Evolutionary conservation across 2,888 invertebrate species (phyloP).

Genomic region (Empis livida): DNA sequence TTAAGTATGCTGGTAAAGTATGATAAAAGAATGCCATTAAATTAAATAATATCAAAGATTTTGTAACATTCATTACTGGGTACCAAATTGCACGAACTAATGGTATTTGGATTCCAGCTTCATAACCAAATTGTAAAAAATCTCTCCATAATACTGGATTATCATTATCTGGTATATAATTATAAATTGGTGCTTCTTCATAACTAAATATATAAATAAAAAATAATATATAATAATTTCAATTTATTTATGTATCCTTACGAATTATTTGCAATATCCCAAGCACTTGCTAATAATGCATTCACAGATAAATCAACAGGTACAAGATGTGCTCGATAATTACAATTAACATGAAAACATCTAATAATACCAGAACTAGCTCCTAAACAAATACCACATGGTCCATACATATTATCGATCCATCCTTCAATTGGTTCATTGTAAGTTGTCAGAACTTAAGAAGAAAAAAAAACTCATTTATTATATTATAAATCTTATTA

Average conservation of each 20-base stretch:
- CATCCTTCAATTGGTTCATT: conserved; percentile 37
- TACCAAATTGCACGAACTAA: conserved; percentile 55
- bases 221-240: too few species aligned
- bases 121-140: conserved; percentile 42
- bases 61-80: conserved; percentile 39
- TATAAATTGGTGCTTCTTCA: conserved; percentile 51
- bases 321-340: conserved; percentile 32
- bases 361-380: conserved; percentile 33
- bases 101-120: conserved; percentile 42
- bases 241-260: too few species aligned
- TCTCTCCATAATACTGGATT: conserved; percentile 72
- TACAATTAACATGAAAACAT: conserved; percentile 31
- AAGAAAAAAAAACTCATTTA: neutral
- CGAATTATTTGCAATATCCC: conserved; percentile 28
- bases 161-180: conserved; percentile 69
- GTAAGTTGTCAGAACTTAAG: conserved; percentile 35
- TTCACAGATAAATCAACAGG: conserved; percentile 37
- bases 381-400: conserved; percentile 35
- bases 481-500: too few species aligned
- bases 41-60: conserved; percentile 32
- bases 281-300: conserved; percentile 35
- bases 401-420: conserved; percentile 38
- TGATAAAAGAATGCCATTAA: conserved; percentile 46
- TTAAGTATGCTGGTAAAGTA: conserved; percentile 46
- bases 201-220: too few species aligned